These are phyloP conservation scores for Microdon myrmicae DNA, from an alignment of 2,888 invertebrate genomes.

Conservation along the genomic window DNA sequence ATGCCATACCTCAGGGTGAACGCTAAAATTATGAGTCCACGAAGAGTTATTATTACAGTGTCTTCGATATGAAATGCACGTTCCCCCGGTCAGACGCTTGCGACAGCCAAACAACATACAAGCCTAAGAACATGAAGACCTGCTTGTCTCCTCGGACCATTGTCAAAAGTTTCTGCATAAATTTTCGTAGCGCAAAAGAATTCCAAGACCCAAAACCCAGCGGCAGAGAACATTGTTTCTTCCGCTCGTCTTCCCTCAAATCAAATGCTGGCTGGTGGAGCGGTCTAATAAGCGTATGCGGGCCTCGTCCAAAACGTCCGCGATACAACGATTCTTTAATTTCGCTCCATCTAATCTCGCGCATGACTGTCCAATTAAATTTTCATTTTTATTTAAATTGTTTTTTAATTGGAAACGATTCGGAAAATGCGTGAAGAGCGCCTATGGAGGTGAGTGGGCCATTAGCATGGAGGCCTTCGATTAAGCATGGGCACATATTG, in stretches of 20 bases:
- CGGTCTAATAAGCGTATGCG: constrained; percentile 51
- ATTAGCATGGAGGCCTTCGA: too few species aligned
- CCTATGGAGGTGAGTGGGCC: too few species aligned
- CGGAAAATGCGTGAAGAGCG: too few species aligned
- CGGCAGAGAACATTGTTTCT: too few species aligned
- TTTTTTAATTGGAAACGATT: constrained; percentile 46
- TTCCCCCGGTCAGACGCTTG: constrained; percentile 46
- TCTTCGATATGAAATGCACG: constrained; percentile 51
- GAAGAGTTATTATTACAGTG: constrained; percentile 47
- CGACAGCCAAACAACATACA: constrained; percentile 38
- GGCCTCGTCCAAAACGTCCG: constrained; percentile 50
- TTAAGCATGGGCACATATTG: too few species aligned
- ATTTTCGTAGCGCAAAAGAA: constrained; percentile 36
- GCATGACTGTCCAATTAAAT: constrained; percentile 50
- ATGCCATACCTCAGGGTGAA: constrained; percentile 4
- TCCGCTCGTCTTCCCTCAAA: too few species aligned
- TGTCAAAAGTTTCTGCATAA: constrained; percentile 18
- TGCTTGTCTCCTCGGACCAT: constrained; percentile 13
- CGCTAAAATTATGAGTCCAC: constrained; percentile 43
- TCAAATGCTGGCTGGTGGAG: constrained; percentile 13
- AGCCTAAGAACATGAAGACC: constrained; percentile 32
- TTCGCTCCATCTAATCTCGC: constrained; percentile 52
- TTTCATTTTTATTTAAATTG: constrained; percentile 49
- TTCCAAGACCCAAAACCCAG: too few species aligned
- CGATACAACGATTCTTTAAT: constrained; percentile 51